Conservation (phyloP, 1,140 invertebrate genomes). For the Hylaeus anthracinus region DNA sequence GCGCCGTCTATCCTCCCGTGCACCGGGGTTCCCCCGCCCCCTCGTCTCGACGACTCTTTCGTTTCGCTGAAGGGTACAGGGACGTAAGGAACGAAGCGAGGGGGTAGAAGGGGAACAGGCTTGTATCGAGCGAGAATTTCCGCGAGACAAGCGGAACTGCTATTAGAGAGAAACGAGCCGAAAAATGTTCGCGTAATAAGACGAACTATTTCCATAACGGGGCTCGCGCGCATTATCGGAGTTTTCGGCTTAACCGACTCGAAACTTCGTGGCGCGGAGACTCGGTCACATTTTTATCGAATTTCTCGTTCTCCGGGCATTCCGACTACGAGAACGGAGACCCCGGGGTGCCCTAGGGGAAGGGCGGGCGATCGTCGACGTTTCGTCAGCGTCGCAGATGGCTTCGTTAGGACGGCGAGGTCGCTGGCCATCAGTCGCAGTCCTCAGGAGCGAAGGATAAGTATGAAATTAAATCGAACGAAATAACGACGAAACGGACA, state of each 20-base stretch:
- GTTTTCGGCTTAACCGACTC: not conserved
- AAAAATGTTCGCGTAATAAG: slow-evolving; percentile 40
- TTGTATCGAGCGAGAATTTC: slow-evolving; percentile 45
- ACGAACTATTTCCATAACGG: slow-evolving; percentile 11
- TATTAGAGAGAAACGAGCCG: slow-evolving; percentile 46
- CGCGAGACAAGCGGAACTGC: slow-evolving; percentile 28
- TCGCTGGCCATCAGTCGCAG: no score
- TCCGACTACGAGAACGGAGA: no score
- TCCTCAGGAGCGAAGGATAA: no score
- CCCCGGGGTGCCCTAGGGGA: no score
- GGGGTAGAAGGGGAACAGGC: not conserved
- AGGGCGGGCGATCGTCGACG: no score
- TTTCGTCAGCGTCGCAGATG: no score
- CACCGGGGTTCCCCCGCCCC: no score
- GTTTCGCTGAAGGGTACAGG: not conserved
- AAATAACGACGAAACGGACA: no score
- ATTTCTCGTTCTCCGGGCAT: not conserved
- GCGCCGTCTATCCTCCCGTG: not conserved
- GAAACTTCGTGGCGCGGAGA: not conserved
- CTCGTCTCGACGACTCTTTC: slow-evolving; percentile 31
- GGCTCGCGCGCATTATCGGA: not conserved
- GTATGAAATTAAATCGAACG: no score
- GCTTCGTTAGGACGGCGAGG: no score
- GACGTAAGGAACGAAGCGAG: slow-evolving; percentile 10
- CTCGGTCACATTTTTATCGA: not conserved